Base-by-base conservation (phyloP, 2,888 invertebrate genomes). In the Sphinx pinastri region DNA sequence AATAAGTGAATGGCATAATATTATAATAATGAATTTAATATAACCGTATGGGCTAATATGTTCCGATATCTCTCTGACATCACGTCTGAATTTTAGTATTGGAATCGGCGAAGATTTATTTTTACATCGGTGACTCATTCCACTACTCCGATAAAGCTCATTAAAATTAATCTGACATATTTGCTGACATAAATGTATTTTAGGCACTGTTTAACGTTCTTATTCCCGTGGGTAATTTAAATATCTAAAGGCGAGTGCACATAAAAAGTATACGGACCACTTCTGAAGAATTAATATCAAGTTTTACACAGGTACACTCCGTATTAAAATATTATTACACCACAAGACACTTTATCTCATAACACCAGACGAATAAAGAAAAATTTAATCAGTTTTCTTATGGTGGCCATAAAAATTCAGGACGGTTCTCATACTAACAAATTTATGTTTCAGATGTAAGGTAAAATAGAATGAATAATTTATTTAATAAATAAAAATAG, bases 321-420 rank as follows among this genome's bases (percentile, higher is more conserved):
- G 77, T 82, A 79, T 84, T 83, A 84, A 84, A 84, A 81, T 81
- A 82, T 83, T 82, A 84, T 83, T 78, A 80, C 74, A 68, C 74
- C 72, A 76, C 73, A 76, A 80, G 82, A 80, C 79, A 78, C 73
- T 78, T 79, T 84, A 81, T 82, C 84, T 85, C 81, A 84, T 82
- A 80, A 82, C 82, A 79, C 77, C 77, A 81, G 81, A 80, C 73
- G 85, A 84, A 84, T 85, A 86, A 86, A 84, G 84, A 85, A 88
- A 83, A 86, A 85, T 87, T 85, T 89, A 87, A 88, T 88, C 84
- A 84, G 77, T 79, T 75, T 73, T 71, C 76, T 77, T 80, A 67
- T 31, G 75, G 80, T 82, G 77, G 74, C 86, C 83, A 86, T 76
- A 71, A 69, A 52, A 69, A 19, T 10, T 49, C 19, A 14, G 54